phyloP scores from a whole-genome alignment of 1,140 invertebrate species.

The Pachyrhynchus sulphureomaculatus region DNA sequence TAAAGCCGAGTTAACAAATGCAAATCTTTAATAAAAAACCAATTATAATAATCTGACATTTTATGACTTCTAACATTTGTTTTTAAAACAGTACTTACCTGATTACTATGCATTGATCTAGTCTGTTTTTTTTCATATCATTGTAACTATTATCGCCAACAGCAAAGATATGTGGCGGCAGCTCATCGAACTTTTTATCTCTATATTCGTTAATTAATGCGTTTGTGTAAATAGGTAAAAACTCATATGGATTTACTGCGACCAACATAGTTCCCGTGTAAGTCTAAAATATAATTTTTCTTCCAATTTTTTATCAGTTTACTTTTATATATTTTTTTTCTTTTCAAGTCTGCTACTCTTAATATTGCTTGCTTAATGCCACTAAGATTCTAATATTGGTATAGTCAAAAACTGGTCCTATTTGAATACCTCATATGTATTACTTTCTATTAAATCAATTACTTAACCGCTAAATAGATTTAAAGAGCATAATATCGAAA shows the following conservation, averaged over 20 bases:
- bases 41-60: too few relatives aligned
- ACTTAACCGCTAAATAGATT: too few relatives aligned
- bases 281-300: slow-evolving; percentile 65
- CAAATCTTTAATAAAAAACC: too few relatives aligned
- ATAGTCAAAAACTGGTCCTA: too few relatives aligned
- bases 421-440: too few relatives aligned
- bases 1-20: too few relatives aligned
- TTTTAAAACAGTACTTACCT: slow-evolving; percentile 60
- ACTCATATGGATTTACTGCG: slow-evolving; percentile 92
- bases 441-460: too few relatives aligned
- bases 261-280: slow-evolving; percentile 92
- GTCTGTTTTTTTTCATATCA: slow-evolving; percentile 72
- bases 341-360: background rate
- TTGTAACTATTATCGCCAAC: slow-evolving; percentile 87
- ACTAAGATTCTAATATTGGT: too few relatives aligned
- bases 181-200: slow-evolving; percentile 78
- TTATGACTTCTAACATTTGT: too few relatives aligned
- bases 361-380: too few relatives aligned
- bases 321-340: background rate
- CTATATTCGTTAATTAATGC: slow-evolving; percentile 83
- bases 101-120: slow-evolving; percentile 90
- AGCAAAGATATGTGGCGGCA: slow-evolving; percentile 92
- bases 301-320: background rate
- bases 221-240: slow-evolving; percentile 87
- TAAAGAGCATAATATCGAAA: too few relatives aligned